Base-by-base conservation (phyloP, 1,140 invertebrate species). In the Nilaparvata lugens region DNA sequence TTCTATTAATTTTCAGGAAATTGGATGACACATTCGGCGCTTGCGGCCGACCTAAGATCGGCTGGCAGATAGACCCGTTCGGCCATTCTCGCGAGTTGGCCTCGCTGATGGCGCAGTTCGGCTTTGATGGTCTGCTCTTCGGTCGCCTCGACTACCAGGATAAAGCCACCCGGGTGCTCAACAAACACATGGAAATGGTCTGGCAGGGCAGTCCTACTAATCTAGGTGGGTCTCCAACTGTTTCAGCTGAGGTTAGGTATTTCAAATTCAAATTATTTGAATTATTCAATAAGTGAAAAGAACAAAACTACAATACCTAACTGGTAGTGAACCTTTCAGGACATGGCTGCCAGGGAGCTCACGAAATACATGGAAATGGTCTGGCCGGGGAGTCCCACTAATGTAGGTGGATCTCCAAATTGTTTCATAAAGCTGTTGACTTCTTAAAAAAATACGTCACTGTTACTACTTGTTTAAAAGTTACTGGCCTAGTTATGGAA, bases 131-230 rank as follows among this genome's bases (percentile, higher is more conserved):
- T 14, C 65, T 87, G 13, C 86, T 87, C 68, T 78, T 88, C 71
- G 87, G 84, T 19, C 77, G 90, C 57, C 77, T 91, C 25, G 88
- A 93, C 70, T 85, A 88, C 71, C 79, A 85, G 67, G 88, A 91
- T 69, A 87, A 86, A 68, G 73, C 74, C 19, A 66, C 76, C 1
- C 75, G 89, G 67, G 72, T 80, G 53, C 73, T 78, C 35, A 77
- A 79, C 28, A 83, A 83, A 70, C 82, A 79, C 43, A 78, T 90
- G 75, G 90, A 93, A 72, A 82, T 89, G 69, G 75, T 91, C 60
- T 93, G 90, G 89, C 77, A 82, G 31, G 45, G 43, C 7, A 59
- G 58, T 52, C 43, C 24, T 52, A 23, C 14, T 24, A 59, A 59
- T 35, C 21, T 59, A 48, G 58, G 58, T 59, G 18, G 24, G 16